Evolutionary conservation across 2,888 invertebrate genomes (phyloP), one percentile per base, ranked within the genome.

Genomic region (Chloromyia formosa): DNA sequence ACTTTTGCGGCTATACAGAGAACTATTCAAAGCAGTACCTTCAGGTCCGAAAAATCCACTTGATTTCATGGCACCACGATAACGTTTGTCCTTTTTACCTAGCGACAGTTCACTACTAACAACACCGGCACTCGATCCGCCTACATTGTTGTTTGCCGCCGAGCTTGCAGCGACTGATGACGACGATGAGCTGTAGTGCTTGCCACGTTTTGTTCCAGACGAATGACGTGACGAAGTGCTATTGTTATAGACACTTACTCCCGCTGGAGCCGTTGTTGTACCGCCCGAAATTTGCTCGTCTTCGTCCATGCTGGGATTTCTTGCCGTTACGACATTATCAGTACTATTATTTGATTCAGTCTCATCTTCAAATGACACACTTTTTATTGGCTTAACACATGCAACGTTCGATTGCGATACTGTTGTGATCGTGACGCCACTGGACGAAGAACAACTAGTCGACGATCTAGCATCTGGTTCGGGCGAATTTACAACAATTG

Each of bases 11-110:
- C 16, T 40, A 62, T 35, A 40, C 20, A 9, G 12, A 16, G 49
- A 16, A 49, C 66, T 56, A 71, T 40, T 69, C 27, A 58, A 27
- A 49, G 27, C 20, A 69, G 68, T 76, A 78, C 79, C 79, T 78
- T 79, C 79, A 27, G 75, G 73, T 9, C 79, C 79, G 74, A 79
- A 79, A 7, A 78, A 75, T 66, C 77, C 78, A 58, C 75, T 76
- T 14, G 74, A 72, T 71, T 78, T 78, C 73, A 78, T 76, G 16
- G 60, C 73, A 27, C 77, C 78, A 27, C 77, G 78, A 74, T 76
- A 75, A 74, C 76, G 74, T 62, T 77, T 78, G 23, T 79, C 79
- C 56, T 76, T 78, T 76, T 77, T 77, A 23, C 75, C 75, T 12
- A 78, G 18, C 56, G 78, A 42, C 10, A 56, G 18, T 40, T 71